Base-by-base conservation (phyloP, 2,113 vertebrate genomes). In the Salvator merianae region DNA sequence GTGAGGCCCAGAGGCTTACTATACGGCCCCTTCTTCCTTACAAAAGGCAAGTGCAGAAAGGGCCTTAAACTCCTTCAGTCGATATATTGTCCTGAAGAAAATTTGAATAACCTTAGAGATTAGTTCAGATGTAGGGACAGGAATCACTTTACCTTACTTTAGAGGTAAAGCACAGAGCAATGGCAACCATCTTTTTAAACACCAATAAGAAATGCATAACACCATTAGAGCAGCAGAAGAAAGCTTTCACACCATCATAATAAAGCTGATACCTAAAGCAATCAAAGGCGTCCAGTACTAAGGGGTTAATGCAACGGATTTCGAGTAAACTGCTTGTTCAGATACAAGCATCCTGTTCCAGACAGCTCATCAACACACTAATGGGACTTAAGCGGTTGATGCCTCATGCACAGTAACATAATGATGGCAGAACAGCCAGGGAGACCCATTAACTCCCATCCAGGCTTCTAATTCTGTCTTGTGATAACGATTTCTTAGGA, bases 381-480 rank as follows among this genome's bases (percentile, higher is more conserved):
- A 96, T 96, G 96, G 95, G 92, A 94, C 94, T 95, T 92, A 94
- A 95, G 92, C 94, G 93, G 94, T 94, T 88, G 85, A 93, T 94
- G 93, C 95, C 92, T 95, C 93, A 94, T 94, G 90, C 94, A 92
- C 92, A 92, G 93, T 88, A 93, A 1, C 82, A 78, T 95, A 95
- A 96, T 92, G 94, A 96, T 94, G 87, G 89, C 92, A 92, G 93
- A 91, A 94, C 92, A 93, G 95, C 87, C 76, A 82, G 90, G 94
- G 92, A 96, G 93, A 93, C 91, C 95, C 95, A 95, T 96, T 96
- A 96, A 94, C 94, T 94, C 91, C 91, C 94, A 93, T 94, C 93
- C 91, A 78, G 88, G 88, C 91, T 92, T 91, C 91, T 92, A 86
- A 90, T 82, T 92, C 89, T 91, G 93, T 93, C 95, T 94, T 89